These are phyloP conservation scores for Drosophila mimetica DNA, from an alignment of 2,888 invertebrate species.

Conservation along the genomic window DNA sequence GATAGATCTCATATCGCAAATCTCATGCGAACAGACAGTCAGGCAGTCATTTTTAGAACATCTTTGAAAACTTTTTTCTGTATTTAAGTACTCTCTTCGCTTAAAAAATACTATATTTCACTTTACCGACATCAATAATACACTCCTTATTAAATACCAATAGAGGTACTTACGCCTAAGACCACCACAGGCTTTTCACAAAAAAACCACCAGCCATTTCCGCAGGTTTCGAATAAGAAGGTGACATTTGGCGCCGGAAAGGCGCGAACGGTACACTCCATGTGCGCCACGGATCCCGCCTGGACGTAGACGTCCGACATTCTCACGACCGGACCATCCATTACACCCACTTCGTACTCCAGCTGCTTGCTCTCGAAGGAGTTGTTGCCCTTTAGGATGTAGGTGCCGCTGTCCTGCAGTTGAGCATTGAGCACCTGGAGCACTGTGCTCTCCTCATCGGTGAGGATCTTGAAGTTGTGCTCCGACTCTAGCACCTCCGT, in stretches of 20 bases:
- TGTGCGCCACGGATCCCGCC: constrained; percentile 82
- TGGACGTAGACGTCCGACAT: constrained; percentile 84
- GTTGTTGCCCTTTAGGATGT: constrained; percentile 86
- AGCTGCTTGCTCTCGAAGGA: constrained; percentile 82
- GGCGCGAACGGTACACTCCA: constrained; percentile 86
- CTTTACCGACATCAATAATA: too few species aligned
- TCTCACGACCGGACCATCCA: constrained; percentile 85
- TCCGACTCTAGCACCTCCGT: constrained; percentile 72
- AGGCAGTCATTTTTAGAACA: too few species aligned
- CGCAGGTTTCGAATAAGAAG: constrained; percentile 86
- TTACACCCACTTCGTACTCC: constrained; percentile 85
- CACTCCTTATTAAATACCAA: too few species aligned
- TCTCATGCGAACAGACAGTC: too few species aligned
- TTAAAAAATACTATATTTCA: too few species aligned
- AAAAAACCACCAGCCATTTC: too few species aligned
- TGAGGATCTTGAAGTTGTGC: constrained; percentile 72
- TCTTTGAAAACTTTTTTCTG: too few species aligned
- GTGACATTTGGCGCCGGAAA: constrained; percentile 86
- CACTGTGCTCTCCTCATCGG: constrained; percentile 66
- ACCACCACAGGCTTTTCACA: too few species aligned
- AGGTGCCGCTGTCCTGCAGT: constrained; percentile 87
- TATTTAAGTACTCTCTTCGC: too few species aligned
- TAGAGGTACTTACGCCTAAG: too few species aligned
- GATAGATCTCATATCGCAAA: too few species aligned
- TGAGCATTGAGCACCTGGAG: constrained; percentile 85